Conservation (phyloP, 1,140 invertebrate species). For the Musca domestica region DNA sequence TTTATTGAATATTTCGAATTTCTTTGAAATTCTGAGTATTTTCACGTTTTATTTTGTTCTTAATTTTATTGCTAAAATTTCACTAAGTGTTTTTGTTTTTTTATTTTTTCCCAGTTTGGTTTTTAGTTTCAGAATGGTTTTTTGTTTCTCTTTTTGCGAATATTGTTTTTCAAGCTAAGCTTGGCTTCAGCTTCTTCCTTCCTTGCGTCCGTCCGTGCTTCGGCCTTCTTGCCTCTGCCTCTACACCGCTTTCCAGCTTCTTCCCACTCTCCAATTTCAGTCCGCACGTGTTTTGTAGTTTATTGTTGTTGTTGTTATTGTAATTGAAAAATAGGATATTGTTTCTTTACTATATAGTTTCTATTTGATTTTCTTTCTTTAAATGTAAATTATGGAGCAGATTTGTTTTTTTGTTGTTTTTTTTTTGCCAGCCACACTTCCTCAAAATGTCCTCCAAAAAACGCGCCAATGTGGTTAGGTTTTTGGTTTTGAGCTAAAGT, state of each 20-base stretch:
- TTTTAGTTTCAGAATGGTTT: background rate
- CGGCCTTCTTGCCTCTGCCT: slow-evolving; percentile 8
- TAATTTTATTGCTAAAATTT: slow-evolving; percentile 18
- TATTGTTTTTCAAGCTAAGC: slow-evolving; percentile 1
- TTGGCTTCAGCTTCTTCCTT: slow-evolving; percentile 16
- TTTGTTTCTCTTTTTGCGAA: background rate
- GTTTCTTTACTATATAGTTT: background rate
- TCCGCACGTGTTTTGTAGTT: slow-evolving; percentile 23
- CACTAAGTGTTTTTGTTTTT: slow-evolving; percentile 16
- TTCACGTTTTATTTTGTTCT: background rate
- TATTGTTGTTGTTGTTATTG: background rate
- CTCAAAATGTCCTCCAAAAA: slow-evolving; percentile 16
- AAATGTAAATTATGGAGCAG: slow-evolving; percentile 14
- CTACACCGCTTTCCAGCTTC: background rate
- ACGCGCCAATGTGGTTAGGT: slow-evolving; percentile 13
- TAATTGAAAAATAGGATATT: slow-evolving; percentile 15
- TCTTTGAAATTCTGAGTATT: slow-evolving; percentile 23
- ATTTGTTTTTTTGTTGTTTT: too few species aligned
- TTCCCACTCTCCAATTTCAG: slow-evolving; percentile 6
- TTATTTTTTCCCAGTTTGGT: slow-evolving; percentile 1
- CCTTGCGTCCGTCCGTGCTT: background rate
- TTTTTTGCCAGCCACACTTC: slow-evolving; percentile 13
- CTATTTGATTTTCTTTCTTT: too few species aligned
- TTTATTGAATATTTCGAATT: slow-evolving; percentile 6
- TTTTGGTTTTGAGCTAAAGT: slow-evolving; percentile 24